Conservation (phyloP, 2,888 invertebrate species). For the Cheilosia soror region DNA sequence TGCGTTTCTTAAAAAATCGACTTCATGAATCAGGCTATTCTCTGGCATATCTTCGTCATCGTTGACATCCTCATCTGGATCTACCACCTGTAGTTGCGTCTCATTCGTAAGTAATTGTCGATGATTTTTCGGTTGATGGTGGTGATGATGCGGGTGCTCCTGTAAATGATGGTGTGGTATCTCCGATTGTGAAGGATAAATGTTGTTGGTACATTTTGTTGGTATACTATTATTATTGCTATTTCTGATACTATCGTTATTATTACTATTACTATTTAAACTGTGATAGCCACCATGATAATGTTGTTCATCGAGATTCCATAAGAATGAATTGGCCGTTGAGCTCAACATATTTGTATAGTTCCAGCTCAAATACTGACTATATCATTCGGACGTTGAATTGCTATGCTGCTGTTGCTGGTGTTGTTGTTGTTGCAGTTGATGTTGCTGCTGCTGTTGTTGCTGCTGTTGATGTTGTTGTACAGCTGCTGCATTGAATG, state of each 20-base stretch:
- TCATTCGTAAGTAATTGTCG: constrained; percentile 31
- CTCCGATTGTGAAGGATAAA: constrained; percentile 40
- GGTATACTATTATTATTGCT: constrained; percentile 39
- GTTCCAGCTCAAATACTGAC: constrained; percentile 83
- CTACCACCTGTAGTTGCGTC: constrained; percentile 28
- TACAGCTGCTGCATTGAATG: constrained; percentile 79
- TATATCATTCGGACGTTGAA: constrained; percentile 80
- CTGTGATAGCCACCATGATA: constrained; percentile 64
- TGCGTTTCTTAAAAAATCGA: constrained; percentile 24
- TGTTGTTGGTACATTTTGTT: constrained; percentile 60
- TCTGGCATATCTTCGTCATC: constrained; percentile 44
- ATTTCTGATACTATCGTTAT: constrained; percentile 45
- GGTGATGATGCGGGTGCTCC: constrained; percentile 66
- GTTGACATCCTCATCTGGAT: constrained; percentile 27
- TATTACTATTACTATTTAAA: constrained; percentile 55
- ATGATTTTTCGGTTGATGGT: constrained; percentile 50
- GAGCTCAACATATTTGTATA: constrained; percentile 80
- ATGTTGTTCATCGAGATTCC: constrained; percentile 80
- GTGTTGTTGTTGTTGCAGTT: constrained; percentile 79
- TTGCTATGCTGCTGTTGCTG: constrained; percentile 80
- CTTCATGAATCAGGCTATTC: constrained; percentile 23
- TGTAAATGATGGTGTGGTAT: constrained; percentile 48
- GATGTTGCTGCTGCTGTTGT: constrained; percentile 79
- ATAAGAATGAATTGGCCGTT: constrained; percentile 77
- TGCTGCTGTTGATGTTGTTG: constrained; percentile 80